Base-by-base conservation (phyloP, 2,113 vertebrate genomes). In the Ascaphus truei region DNA sequence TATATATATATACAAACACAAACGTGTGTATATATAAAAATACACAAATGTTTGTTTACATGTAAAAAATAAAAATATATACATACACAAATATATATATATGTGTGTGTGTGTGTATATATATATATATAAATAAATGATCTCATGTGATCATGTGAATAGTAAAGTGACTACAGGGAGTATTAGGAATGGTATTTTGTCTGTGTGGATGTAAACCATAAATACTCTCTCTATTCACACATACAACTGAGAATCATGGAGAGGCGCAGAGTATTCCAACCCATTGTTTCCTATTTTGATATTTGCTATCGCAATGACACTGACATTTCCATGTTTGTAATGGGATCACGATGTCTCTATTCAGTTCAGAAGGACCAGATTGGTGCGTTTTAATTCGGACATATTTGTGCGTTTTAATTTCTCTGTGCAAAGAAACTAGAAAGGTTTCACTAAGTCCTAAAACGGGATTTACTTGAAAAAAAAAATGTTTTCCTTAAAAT, bases 401-500 rank as follows among this genome's bases (percentile, higher is more conserved):
- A n/a, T 37, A 25, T 36, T 4, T 36, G 30, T 48, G 8, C 20
- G 5, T 39, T 7, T 7, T 39, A 1, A 7, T 5, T 20, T 47
- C 20, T 47, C 2, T 47, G 43, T 47, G 12, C 7, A 11, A 47
- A 20, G 3, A 47, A 18, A 18, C 20, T 22, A 18, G n/a, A n/a
- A n/a, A n/a, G n/a, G 34, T 39, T 47, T 52, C 33, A 64, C 31
- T 26, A 51, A 34, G 4, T 4, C 30, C 3, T 34, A 16, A 9
- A 27, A n/a, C 2, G 52, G 34, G 50, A 27, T 52, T 64, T 64
- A 64, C 31, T 64, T 52, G 62, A 52, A 37, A 16, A 18, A 20
- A 34, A 4, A 18, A 37, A 58, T 33, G 8, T 15, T 13, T 16
- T 9, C 60, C 62, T 57, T 74, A 68, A 74, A 75, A 62, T 75